Evolutionary conservation across 2,797 vertebrate genomes (phyloP).

Genomic region (Chelon labrosus): DNA sequence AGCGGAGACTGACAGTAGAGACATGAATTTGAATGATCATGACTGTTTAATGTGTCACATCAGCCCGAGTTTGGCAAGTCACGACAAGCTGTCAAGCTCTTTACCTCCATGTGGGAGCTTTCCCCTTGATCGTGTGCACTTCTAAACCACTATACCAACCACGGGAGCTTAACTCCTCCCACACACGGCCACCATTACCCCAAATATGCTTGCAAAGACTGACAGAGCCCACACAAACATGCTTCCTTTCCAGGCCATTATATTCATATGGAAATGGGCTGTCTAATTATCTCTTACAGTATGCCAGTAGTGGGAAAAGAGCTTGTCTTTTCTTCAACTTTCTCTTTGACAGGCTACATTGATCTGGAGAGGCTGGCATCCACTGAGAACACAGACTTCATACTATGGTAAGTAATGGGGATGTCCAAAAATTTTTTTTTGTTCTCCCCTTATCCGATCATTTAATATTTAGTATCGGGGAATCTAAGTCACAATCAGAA

Average conservation of each 20-base stretch:
- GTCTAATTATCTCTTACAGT: constrained; percentile 66
- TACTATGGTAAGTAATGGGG: neutral
- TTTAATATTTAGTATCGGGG: too few relatives aligned
- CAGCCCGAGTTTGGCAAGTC: constrained; percentile 40
- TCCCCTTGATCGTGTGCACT: constrained; percentile 16
- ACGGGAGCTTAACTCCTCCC: constrained; percentile 35
- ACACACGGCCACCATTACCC: constrained; percentile 28
- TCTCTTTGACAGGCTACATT: constrained; percentile 56
- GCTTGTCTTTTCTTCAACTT: constrained; percentile 39
- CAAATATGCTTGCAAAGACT: constrained; percentile 30
- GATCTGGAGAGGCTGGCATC: constrained; percentile 55
- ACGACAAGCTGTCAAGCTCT: constrained; percentile 38
- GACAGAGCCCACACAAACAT: constrained; percentile 52
- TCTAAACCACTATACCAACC: constrained; percentile 25
- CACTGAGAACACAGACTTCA: constrained; percentile 44
- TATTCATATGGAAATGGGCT: constrained; percentile 66
- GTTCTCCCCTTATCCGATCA: too few relatives aligned
- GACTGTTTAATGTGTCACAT: constrained; percentile 43
- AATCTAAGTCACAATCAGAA: too few relatives aligned
- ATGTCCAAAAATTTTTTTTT: too few relatives aligned
- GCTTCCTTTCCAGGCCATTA: constrained; percentile 42
- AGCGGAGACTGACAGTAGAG: constrained; percentile 31
- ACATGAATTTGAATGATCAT: constrained; percentile 43
- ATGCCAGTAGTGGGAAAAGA: constrained; percentile 40
- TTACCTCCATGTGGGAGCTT: constrained; percentile 31